A percentile compares a stretch with the other conserved stretches of the same genome.
These are phyloP conservation scores for Merluccius polli DNA, from an alignment of 2,797 vertebrate species.

Conservation along the genomic window DNA sequence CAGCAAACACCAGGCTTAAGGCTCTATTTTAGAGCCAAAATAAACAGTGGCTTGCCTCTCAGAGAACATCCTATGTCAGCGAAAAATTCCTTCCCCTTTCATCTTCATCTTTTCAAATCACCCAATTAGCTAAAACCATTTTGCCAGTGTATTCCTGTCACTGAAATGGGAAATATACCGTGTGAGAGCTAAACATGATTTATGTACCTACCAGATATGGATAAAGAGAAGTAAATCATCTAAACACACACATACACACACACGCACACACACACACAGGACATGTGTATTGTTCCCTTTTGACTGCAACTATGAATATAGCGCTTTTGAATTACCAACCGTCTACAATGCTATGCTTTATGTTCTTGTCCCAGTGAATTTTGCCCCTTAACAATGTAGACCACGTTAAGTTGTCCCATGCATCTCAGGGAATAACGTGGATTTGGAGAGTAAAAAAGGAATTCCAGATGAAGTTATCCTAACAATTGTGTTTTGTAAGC, in stretches of 20 bases:
- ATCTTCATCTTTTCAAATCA: conserved; percentile 47
- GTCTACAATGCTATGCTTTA: too few relatives aligned
- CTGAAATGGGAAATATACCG: conserved; percentile 31
- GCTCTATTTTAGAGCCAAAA: conserved; percentile 54
- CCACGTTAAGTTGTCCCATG: too few relatives aligned
- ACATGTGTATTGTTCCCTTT: too few relatives aligned
- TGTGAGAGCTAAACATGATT: conserved; percentile 13
- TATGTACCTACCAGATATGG: conserved; percentile 25
- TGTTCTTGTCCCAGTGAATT: too few relatives aligned
- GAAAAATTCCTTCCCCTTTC: conserved; percentile 44
- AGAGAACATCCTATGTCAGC: conserved; percentile 49
- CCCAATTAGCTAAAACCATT: conserved; percentile 52
- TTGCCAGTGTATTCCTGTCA: conserved; percentile 36
- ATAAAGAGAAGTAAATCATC: conserved; percentile 1
- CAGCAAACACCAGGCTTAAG: conserved; percentile 50
- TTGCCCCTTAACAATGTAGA: too few relatives aligned
- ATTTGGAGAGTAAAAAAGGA: too few relatives aligned
- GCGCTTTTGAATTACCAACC: too few relatives aligned
- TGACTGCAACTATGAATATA: too few relatives aligned
- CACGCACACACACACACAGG: conserved; percentile 3
- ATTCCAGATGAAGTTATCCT: too few relatives aligned
- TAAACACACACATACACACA: background rate
- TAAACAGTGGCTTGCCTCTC: conserved; percentile 33
- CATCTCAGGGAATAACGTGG: background rate
- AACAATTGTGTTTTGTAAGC: too few relatives aligned